Conservation (phyloP, 2,113 vertebrate genomes). For the Panthera uncia region DNA sequence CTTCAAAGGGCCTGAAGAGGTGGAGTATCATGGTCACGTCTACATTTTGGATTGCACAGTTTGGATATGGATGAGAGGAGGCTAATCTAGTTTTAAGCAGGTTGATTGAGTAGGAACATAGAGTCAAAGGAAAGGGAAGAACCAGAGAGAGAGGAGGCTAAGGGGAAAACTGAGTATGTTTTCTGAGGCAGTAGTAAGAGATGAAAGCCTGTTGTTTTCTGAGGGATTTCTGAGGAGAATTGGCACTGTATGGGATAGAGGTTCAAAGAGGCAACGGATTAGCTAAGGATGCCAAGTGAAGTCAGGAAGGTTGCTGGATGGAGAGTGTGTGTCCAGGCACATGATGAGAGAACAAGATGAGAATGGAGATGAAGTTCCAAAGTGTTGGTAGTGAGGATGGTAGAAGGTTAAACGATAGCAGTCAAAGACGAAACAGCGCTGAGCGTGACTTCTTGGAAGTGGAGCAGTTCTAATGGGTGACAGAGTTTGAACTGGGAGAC, state of each 20-base stretch:
- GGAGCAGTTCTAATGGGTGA: background rate
- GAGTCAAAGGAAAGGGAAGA: background rate
- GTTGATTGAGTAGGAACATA: background rate
- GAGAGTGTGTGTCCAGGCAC: background rate
- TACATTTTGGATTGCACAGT: background rate
- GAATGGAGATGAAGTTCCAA: background rate
- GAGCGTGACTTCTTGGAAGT: background rate
- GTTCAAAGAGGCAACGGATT: background rate
- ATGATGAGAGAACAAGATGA: background rate
- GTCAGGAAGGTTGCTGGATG: background rate
- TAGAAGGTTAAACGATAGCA: background rate
- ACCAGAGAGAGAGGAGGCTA: background rate
- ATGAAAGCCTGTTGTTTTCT: background rate
- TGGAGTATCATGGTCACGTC: background rate
- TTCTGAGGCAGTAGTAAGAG: background rate
- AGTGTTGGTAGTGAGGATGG: background rate
- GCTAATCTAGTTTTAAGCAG: background rate
- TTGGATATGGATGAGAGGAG: background rate
- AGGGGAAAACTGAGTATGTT: background rate
- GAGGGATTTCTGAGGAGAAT: background rate
- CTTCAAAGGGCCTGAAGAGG: background rate
- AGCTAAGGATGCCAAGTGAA: background rate
- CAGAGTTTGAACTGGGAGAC: background rate
- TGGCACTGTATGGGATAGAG: background rate
- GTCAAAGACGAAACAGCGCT: background rate